Base-by-base conservation (phyloP, 2,888 invertebrate genomes). In the Nycteola revayana region DNA sequence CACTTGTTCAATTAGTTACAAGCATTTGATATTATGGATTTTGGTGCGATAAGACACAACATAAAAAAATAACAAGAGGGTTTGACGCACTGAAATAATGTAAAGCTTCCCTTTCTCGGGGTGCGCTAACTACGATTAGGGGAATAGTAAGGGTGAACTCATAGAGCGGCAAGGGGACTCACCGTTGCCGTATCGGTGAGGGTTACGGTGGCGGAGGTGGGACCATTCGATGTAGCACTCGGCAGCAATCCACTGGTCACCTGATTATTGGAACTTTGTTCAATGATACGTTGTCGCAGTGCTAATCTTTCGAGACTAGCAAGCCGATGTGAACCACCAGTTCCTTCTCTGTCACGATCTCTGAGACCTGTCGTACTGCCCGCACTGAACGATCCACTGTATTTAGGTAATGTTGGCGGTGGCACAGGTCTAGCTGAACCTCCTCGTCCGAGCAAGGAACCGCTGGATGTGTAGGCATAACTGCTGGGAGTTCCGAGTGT, bases 231-330 rank as follows among this genome's bases (percentile, higher is more conserved):
- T 54, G 73, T 66, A 44, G 66, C 66, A 72, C 59, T 79, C 53
- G 68, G 40, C 24, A 60, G 31, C 28, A 63, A 46, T 21, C 65
- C 49, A 37, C 52, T 57, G 18, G 75, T 51, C 69, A 88, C 86
- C 75, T 90, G 89, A 72, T 90, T 90, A 65, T 90, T 89, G 7
- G 88, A 61, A 68, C 59, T 87, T 50, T 93, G 92, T 69, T 95
- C 95, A 68, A 95, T 93, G 63, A 95, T 93, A 70, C 95, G 93
- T 78, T 95, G 95, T 42, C 95, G 90, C 57, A 94, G 91, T 27
- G 95, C 95, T 67, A 96, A 89, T 71, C 95, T 91, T 80, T 96
- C 96, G 48, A 96, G 91, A 73, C 95, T 95, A 34, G 95, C 94
- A 58, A 95, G 90, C 47, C 93, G 89, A 81, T 95, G 95, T 34